phyloP scores from a whole-genome alignment of 1,140 invertebrate genomes.

The Camponotus floridanus region DNA sequence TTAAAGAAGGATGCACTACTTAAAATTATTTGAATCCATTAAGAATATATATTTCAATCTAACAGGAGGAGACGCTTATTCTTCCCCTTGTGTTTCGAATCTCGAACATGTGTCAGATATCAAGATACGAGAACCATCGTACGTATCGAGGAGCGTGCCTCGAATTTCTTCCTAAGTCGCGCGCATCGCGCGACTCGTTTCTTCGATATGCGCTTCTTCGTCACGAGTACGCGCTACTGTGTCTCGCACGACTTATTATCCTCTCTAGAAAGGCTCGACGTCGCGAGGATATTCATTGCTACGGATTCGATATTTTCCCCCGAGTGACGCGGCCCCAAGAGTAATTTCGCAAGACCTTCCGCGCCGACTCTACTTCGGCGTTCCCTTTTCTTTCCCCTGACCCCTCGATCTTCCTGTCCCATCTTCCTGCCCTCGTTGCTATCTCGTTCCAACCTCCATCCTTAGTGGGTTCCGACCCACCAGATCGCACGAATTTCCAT shows the following conservation, averaged over 20 bases:
- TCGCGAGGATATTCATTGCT: conserved; percentile 56
- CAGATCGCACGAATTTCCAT: conserved; percentile 72
- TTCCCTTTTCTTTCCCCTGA: no score
- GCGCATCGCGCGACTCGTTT: conserved; percentile 9
- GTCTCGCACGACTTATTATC: conserved; percentile 59
- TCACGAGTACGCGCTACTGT: not conserved
- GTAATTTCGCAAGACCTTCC: conserved; percentile 56
- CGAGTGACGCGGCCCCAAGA: conserved; percentile 51
- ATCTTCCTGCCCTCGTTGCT: conserved; percentile 17
- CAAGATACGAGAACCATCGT: not conserved
- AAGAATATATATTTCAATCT: not conserved
- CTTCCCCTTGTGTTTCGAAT: not conserved
- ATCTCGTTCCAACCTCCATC: conserved; percentile 31
- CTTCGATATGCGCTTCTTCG: not conserved
- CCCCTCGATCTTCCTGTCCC: conserved; percentile 35
- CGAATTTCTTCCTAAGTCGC: not conserved
- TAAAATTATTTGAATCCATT: not conserved
- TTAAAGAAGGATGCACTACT: not conserved
- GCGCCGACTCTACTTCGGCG: conserved; percentile 41
- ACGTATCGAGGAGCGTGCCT: conserved; percentile 39
- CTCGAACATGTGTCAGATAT: not conserved
- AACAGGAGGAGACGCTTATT: not conserved
- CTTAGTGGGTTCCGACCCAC: conserved; percentile 32
- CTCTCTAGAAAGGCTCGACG: conserved; percentile 40
- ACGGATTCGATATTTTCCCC: conserved; percentile 62